Conservation (phyloP, 1,140 invertebrate genomes). For the Aricia agestis region DNA sequence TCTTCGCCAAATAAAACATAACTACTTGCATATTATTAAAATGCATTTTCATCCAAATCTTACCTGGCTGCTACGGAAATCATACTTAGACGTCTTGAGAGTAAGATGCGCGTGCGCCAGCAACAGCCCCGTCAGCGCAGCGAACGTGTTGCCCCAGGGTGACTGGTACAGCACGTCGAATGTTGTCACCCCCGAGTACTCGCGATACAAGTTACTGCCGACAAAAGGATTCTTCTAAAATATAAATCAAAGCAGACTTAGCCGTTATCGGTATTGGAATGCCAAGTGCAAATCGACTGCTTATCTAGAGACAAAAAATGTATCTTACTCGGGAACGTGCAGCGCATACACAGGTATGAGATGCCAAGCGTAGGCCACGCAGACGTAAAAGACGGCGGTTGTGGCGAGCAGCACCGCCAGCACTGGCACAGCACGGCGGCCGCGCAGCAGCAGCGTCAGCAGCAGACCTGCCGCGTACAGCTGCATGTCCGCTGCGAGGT, state of each 20-base stretch:
- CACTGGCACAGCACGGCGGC: conserved; percentile 37
- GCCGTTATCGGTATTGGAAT: too few species aligned
- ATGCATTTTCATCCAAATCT: background rate
- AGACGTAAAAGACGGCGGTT: conserved; percentile 30
- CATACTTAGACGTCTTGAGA: conserved; percentile 25
- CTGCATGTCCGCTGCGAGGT: conserved; percentile 43
- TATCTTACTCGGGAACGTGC: conserved; percentile 53
- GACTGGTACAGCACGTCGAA: conserved; percentile 66
- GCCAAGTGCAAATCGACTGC: too few species aligned
- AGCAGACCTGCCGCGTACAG: conserved; percentile 11
- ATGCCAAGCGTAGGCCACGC: conserved; percentile 44
- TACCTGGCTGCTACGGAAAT: background rate
- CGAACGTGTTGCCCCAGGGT: conserved; percentile 53
- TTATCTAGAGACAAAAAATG: too few species aligned
- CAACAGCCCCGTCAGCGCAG: conserved; percentile 50
- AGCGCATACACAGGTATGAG: conserved; percentile 51
- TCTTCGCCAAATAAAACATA: too few species aligned
- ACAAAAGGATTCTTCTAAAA: background rate
- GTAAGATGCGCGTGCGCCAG: conserved; percentile 52
- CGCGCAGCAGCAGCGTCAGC: background rate
- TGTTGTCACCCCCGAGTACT: background rate
- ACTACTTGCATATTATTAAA: too few species aligned
- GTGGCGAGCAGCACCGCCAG: conserved; percentile 36
- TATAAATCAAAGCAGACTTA: too few species aligned
- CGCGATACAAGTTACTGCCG: background rate